These are phyloP conservation scores for Penaeus indicus DNA, from an alignment of 1,140 invertebrate genomes.

Conservation along the genomic window DNA sequence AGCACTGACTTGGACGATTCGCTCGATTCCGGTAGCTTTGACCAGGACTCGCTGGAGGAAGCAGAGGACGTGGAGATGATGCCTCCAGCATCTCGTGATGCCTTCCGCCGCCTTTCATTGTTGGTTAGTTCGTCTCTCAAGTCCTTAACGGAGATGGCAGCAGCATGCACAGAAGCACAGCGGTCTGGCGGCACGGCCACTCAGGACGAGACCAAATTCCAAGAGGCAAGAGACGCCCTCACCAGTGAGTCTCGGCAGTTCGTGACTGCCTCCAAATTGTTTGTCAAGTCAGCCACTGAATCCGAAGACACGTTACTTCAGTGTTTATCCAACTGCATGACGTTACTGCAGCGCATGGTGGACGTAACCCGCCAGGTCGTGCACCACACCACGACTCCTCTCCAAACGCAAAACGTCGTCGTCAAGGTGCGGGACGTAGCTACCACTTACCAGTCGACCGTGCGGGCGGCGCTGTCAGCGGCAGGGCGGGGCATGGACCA, in stretches of 20 bases:
- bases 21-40: slow-evolving; percentile 67
- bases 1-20: slow-evolving; percentile 64
- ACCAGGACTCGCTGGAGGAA: slow-evolving; percentile 68
- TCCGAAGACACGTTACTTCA: slow-evolving; percentile 74
- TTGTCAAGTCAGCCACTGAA: slow-evolving; percentile 84
- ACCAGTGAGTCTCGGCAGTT: slow-evolving; percentile 83
- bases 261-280: slow-evolving; percentile 84
- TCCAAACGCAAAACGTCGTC: slow-evolving; percentile 84
- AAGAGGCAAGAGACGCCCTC: slow-evolving; percentile 83
- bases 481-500: slow-evolving; percentile 70
- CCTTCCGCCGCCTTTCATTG: slow-evolving; percentile 55
- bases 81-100: slow-evolving; percentile 64
- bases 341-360: slow-evolving; percentile 76
- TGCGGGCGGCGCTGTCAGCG: slow-evolving; percentile 71
- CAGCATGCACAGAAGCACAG: slow-evolving; percentile 79
- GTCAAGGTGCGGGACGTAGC: slow-evolving; percentile 84
- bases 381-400: slow-evolving; percentile 80
- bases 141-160: slow-evolving; percentile 78
- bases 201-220: slow-evolving; percentile 81
- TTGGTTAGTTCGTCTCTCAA: slow-evolving; percentile 60
- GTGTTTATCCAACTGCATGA: slow-evolving; percentile 80
- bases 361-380: slow-evolving; percentile 80
- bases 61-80: slow-evolving; percentile 67
- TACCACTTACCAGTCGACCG: slow-evolving; percentile 78
- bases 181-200: slow-evolving; percentile 78